Base-by-base conservation (phyloP, 2,797 vertebrate genomes). In the Girardinus metallicus region DNA sequence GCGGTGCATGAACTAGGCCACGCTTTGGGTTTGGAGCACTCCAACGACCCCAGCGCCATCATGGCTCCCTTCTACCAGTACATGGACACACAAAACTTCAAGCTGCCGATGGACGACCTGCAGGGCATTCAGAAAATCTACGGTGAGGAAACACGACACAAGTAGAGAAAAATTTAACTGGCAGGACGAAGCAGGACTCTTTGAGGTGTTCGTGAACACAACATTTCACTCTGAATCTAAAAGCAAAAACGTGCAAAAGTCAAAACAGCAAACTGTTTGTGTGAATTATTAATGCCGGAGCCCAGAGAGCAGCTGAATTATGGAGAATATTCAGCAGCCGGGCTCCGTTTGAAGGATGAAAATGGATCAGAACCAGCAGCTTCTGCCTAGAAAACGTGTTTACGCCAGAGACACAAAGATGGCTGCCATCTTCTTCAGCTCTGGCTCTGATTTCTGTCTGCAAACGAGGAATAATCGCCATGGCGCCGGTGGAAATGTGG, bases 61-160 rank as follows among this genome's bases (percentile, higher is more conserved):
- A 99, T 99, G 98, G 98, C 98, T 8, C 98, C 98, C 44, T 99
- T 99, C 94, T 99, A 99, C 92, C 98, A 99, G 94, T 99, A 99
- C 94, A 99, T 99, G 98, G 98, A 99, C 92, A 99, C 98, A 0
- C 97, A 98, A 94, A 98, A 97, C 96, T 99, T 99, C 95, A 98
- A 99, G 77, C 97, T 99, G 90, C 98, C 98, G 46, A 96, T 98
- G 86, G 98, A 99, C 46, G 98, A 99, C 90, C 96, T 99, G 91
- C 97, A 99, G 91, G 98, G 98, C 85, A 99, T 99, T 75, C 98
- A 99, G 95, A 99, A 99, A 84, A 99, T 99, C 91, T 99, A 99
- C 23, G 98, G 98, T 93, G 2, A 82, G 85, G 55, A 11, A 15
- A 26, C 21, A 44, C 41, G 0, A 29, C 41, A 41, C 2, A 41